phyloP scores from a whole-genome alignment of 2,113 vertebrate genomes.

The Scolopax mira region DNA sequence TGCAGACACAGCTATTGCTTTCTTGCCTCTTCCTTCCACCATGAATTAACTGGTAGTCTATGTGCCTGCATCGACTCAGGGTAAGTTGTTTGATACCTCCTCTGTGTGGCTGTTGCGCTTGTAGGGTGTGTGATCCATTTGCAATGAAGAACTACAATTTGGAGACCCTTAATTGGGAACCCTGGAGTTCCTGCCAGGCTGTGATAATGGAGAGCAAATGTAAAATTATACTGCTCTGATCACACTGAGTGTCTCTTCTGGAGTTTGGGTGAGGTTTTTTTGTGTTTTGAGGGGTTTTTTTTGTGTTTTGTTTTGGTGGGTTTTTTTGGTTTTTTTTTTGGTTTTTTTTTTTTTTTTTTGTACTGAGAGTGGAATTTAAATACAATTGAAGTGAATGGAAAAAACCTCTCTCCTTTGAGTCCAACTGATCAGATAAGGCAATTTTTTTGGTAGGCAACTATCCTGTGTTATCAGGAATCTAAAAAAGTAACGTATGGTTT shows the following conservation, averaged over 20 bases:
- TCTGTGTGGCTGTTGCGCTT: background rate
- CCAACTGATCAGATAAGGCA: background rate
- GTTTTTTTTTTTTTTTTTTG: background rate
- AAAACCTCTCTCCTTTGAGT: background rate
- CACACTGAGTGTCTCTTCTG: background rate
- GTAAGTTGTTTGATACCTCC: background rate
- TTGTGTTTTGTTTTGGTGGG: no score
- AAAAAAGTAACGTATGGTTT: background rate
- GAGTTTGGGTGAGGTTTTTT: background rate
- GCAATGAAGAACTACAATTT: background rate
- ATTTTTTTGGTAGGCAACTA: background rate
- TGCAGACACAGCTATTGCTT: background rate
- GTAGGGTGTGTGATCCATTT: accelerated
- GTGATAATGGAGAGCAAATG: background rate
- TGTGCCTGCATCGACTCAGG: background rate
- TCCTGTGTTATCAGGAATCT: background rate
- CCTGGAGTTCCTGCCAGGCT: background rate
- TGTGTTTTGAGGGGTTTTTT: no score
- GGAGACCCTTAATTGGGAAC: background rate
- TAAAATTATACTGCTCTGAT: background rate
- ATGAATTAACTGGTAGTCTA: background rate
- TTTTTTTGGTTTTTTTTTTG: background rate
- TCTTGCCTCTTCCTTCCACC: background rate
- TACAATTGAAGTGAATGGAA: background rate
- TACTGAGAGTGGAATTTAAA: background rate